Conservation (phyloP, 1,140 invertebrate species). For the Hyles euphorbiae region DNA sequence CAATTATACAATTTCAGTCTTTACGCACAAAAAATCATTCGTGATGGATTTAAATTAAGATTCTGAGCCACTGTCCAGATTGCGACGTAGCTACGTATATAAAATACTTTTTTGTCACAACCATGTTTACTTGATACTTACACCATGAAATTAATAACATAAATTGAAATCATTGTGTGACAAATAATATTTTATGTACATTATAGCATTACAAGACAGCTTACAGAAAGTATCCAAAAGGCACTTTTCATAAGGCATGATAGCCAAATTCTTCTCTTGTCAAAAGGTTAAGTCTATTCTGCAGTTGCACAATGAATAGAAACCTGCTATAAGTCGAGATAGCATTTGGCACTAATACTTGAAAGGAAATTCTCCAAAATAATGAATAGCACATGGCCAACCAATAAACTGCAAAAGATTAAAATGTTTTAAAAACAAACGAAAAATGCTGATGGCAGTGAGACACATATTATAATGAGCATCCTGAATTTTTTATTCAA, state of each 20-base stretch:
- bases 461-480: slow-evolving; percentile 63
- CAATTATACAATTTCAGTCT: slow-evolving; percentile 41
- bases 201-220: slow-evolving; percentile 8
- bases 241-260: slow-evolving; percentile 33
- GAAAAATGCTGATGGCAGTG: slow-evolving; percentile 53
- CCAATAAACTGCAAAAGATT: neutral
- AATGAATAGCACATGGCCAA: neutral
- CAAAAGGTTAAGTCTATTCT: too few relatives aligned
- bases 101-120: slow-evolving; percentile 36
- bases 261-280: slow-evolving; percentile 12
- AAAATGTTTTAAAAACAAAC: slow-evolving; percentile 3
- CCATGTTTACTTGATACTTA: neutral
- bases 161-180: slow-evolving; percentile 19
- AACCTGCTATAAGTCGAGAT: slow-evolving; percentile 3
- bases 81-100: slow-evolving; percentile 21
- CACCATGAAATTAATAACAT: slow-evolving; percentile 3
- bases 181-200: slow-evolving; percentile 37
- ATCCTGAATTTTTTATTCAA: slow-evolving; percentile 52
- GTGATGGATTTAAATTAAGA: slow-evolving; percentile 2
- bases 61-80: too few relatives aligned
- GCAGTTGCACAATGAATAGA: neutral
- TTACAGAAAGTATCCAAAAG: slow-evolving; percentile 25
- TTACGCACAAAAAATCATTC: slow-evolving; percentile 18
- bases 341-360: slow-evolving; percentile 9
- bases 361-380: too few relatives aligned